Base-by-base conservation (phyloP, 1,140 invertebrate genomes). In the Hyles vespertilio region DNA sequence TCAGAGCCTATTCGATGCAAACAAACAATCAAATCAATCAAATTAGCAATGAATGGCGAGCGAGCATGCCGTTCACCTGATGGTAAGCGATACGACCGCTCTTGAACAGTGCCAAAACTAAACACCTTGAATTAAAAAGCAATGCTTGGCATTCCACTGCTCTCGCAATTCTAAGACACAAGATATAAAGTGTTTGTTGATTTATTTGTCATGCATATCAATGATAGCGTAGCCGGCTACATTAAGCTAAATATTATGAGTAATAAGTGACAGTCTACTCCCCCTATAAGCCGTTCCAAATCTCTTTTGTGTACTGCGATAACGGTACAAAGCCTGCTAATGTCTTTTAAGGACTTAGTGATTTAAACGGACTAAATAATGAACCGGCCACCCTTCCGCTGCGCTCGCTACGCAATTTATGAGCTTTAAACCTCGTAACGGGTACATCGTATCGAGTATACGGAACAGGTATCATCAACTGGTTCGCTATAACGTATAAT, bases 321-420 rank as follows among this genome's bases (percentile, higher is more conserved):
- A 89, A 80, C 84, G 77, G 61, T 80, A 85, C 86, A 89, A 89
- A 89, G 86, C 84, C 72, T 78, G 73, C 86, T 89, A 89, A 90
- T 88, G 80, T 87, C 82, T 84, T 89, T 89, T 89, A 89, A 87
- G 87, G 87, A 89, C 87, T 89, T 89, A 85, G 85, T 83, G 86
- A 89, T 89, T 89, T 89, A 89, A 89, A 89, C 81, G 85, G 87
- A 89, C 85, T 89, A 83, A 83, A 83, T 87, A 87, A 89, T 89
- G 85, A 89, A 83, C 72, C 71, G 64, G 69, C 78, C 82, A 85
- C 81, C 82, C 86, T 85, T 87, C 76, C 74, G 68, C 72, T 73
- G 44, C 46, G 49, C 58, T 61, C 65, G 61, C 69, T 62, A 74
- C 59, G 74, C 75, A 84, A 81, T 85, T 87, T 85, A 80, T 72